Evolutionary conservation across 1,140 invertebrate species (phyloP).

Genomic region (Drosophila biarmipes): DNA sequence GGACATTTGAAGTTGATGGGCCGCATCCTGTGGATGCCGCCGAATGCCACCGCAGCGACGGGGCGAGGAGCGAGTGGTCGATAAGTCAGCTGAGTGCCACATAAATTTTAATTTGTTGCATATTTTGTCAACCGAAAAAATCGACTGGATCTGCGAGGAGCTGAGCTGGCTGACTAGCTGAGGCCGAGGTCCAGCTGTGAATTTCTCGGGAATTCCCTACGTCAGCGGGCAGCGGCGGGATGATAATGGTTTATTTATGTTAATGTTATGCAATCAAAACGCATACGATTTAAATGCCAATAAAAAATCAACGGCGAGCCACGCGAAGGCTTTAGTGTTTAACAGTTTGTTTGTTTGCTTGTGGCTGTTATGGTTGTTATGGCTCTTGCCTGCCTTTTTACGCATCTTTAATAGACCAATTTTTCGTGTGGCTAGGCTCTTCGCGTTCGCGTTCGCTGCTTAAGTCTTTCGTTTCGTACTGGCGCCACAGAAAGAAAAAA

Average conservation of each 20-base stretch:
- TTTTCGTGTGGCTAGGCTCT: slow-evolving; percentile 57
- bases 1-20: slow-evolving; percentile 81
- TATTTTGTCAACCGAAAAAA: slow-evolving; percentile 83
- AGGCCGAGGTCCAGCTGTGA: slow-evolving; percentile 75
- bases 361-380: slow-evolving; percentile 53
- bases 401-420: slow-evolving; percentile 83
- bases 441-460: slow-evolving; percentile 59
- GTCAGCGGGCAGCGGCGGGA: slow-evolving; percentile 28
- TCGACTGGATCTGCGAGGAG: slow-evolving; percentile 7
- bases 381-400: slow-evolving; percentile 71
- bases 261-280: slow-evolving; percentile 84
- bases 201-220: slow-evolving; percentile 84
- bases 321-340: slow-evolving; percentile 50
- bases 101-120: slow-evolving; percentile 85
- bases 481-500: slow-evolving; percentile 57
- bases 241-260: slow-evolving; percentile 84
- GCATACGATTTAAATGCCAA: slow-evolving; percentile 83
- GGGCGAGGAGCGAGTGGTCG: slow-evolving; percentile 24
- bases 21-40: slow-evolving; percentile 64
- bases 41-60: not conserved
- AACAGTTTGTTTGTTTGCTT: slow-evolving; percentile 73
- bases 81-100: slow-evolving; percentile 72
- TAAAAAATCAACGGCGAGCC: slow-evolving; percentile 80
- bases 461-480: slow-evolving; percentile 74
- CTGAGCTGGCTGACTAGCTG: not conserved